Base-by-base conservation (phyloP, 2,888 invertebrate genomes). In the Nymphalis polychloros region DNA sequence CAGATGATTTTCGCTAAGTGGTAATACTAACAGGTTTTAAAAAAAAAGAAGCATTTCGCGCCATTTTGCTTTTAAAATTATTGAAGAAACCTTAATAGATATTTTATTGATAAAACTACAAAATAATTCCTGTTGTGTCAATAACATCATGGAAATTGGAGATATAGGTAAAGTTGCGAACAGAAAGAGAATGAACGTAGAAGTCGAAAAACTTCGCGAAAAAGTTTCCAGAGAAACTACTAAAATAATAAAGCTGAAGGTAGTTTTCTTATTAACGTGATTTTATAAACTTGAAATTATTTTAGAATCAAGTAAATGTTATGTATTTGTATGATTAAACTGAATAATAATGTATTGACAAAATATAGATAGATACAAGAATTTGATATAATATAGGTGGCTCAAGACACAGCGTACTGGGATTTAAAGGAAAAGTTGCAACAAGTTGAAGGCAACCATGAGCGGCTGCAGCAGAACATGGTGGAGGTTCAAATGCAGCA, bases 361-460 rank as follows among this genome's bases (percentile, higher is more conserved):
- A 41, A 41, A 3, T 41, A 41, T 3, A 41, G 41, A 13, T 8
- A 41, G 13, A 13, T 41, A 41, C 13, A 41, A 41, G 13, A 41
- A 13, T 41, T 13, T 4, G 13, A 8, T 41, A 57, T n/a, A 10
- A 48, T 41, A 19, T 49, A 91, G 92, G 90, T 92, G 35, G 85
- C 86, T 1, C 91, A 90, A 78, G 90, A 90, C 73, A 85, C 89
- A 0, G 85, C 88, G 0, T 89, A 87, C 72, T 90, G 90, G 90
- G 88, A 90, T 68, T 63, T 89, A 60, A 84, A 85, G 72, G 89
- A 91, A 73, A 84, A 85, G 73, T 76, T 89, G 59, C 81, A 84
- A 46, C 84, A 86, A 69, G 77, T 85, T 46, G 83, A 86, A 70
- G 81, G 80, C 62, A 85, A 86, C 74, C 87, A 86, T 76, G 91